Conservation (phyloP, 2,888 invertebrate species). For the Macaria liturata region DNA sequence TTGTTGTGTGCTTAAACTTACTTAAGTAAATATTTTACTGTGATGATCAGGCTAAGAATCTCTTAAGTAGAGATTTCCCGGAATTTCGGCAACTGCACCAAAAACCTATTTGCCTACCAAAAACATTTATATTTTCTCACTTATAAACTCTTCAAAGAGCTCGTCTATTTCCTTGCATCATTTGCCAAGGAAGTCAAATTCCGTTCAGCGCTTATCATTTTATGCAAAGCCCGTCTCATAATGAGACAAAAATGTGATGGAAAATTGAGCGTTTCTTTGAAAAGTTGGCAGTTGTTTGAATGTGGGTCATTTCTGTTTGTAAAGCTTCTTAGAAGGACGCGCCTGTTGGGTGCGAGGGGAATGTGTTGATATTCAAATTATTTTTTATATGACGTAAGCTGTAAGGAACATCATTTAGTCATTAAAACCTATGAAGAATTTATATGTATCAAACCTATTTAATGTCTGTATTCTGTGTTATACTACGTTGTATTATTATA, state of each 20-base stretch:
- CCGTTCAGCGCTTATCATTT: slow-evolving; percentile 28
- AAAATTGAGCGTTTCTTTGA: slow-evolving; percentile 22
- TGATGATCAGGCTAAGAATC: too few species aligned
- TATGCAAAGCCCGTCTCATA: slow-evolving; percentile 25
- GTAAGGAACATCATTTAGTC: too few species aligned
- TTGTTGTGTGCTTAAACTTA: too few species aligned
- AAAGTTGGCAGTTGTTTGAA: slow-evolving; percentile 15
- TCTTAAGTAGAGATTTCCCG: too few species aligned
- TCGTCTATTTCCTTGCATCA: slow-evolving; percentile 26
- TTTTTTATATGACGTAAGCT: too few species aligned
- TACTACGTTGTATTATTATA: too few species aligned
- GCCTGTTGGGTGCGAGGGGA: slow-evolving; percentile 15
- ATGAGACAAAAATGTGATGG: slow-evolving; percentile 26
- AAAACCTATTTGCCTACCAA: too few species aligned
- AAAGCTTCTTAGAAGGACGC: slow-evolving; percentile 10
- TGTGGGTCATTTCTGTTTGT: slow-evolving; percentile 20
- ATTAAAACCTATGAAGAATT: too few species aligned
- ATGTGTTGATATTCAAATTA: background rate
- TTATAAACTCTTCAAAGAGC: slow-evolving; percentile 23
- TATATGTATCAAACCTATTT: too few species aligned
- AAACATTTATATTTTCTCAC: slow-evolving; percentile 16
- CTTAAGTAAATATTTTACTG: too few species aligned
- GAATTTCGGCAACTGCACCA: too few species aligned
- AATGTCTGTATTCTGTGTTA: too few species aligned
- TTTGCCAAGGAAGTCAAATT: slow-evolving; percentile 25